Percentiles rank a stretch among this genome's conserved stretches.
phyloP scores from a whole-genome alignment of 2,113 vertebrate species.

The Myrmophylax atrothorax region DNA sequence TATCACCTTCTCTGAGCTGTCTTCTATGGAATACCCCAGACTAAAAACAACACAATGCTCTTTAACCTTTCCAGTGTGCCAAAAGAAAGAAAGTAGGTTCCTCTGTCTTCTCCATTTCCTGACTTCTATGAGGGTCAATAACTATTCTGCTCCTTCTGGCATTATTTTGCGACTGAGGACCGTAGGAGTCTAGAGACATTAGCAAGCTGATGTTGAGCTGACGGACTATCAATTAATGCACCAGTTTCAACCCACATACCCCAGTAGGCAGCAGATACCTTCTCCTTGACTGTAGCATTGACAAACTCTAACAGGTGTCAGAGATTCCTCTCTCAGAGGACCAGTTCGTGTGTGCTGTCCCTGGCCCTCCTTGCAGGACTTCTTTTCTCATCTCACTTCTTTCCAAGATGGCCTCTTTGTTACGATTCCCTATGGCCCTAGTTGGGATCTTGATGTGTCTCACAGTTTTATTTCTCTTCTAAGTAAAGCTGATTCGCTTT shows the following conservation, averaged over 20 bases:
- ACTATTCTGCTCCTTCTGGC: not conserved
- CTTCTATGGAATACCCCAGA: not conserved
- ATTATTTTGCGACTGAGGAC: not conserved
- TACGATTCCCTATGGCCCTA: not conserved
- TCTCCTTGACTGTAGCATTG: not conserved
- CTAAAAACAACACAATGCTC: not conserved
- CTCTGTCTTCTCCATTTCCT: not conserved
- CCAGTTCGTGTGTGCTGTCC: not conserved
- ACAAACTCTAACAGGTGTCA: not conserved
- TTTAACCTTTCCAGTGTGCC: not conserved
- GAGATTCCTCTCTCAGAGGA: not conserved
- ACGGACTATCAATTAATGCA: not conserved
- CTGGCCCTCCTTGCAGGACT: not conserved
- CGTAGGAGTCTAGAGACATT: not conserved
- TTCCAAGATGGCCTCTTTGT: not conserved
- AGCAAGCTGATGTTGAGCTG: not conserved
- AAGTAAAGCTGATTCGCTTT: not conserved
- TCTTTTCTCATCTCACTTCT: not conserved
- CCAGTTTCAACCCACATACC: not conserved
- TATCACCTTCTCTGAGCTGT: not conserved
- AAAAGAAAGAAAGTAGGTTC: not conserved
- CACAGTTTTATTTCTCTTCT: not conserved
- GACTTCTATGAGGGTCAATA: not conserved
- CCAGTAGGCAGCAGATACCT: not conserved
- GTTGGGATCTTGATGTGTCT: not conserved